Percentiles rank a stretch among this genome's conserved stretches.
Conservation (phyloP, 2,113 vertebrate species). For the Leucoraja erinaceus region DNA sequence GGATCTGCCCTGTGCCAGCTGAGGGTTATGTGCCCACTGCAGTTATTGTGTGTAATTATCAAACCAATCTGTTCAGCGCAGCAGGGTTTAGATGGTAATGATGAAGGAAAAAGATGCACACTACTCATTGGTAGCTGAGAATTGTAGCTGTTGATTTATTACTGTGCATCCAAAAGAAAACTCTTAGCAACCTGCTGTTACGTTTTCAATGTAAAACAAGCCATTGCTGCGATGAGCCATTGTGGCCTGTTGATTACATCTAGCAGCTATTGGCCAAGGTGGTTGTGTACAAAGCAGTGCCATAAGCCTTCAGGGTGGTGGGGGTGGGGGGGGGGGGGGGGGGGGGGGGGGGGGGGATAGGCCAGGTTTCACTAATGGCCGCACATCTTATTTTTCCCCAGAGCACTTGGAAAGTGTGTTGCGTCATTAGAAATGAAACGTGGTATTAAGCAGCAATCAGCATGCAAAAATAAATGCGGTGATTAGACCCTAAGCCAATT, state of each 20-base stretch:
- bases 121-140: conserved; percentile 43
- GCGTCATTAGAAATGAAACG: conserved; percentile 5
- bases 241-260: conserved; percentile 38
- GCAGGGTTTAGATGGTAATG: conserved; percentile 85
- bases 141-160: conserved; percentile 38
- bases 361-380: conserved; percentile 15
- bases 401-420: conserved; percentile 10
- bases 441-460: conserved; percentile 14
- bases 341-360: background rate
- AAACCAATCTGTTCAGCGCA: conserved; percentile 97
- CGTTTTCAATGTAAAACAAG: conserved; percentile 30
- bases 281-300: background rate
- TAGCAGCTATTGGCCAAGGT: conserved; percentile 35
- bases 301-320: background rate
- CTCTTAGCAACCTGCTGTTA: conserved; percentile 38
- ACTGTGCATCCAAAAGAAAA: conserved; percentile 20
- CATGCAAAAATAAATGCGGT: conserved; percentile 27
- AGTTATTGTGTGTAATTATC: conserved; percentile 98
- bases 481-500: conserved; percentile 23
- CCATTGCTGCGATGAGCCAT: conserved; percentile 32
- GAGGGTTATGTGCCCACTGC: conserved; percentile 86
- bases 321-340: too few species aligned
- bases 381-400: background rate
- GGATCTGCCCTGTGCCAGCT: conserved; percentile 82
- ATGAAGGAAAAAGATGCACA: conserved; percentile 70